phyloP scores from a whole-genome alignment of 2,113 vertebrate genomes.

The Corythoichthys haematopterus region DNA sequence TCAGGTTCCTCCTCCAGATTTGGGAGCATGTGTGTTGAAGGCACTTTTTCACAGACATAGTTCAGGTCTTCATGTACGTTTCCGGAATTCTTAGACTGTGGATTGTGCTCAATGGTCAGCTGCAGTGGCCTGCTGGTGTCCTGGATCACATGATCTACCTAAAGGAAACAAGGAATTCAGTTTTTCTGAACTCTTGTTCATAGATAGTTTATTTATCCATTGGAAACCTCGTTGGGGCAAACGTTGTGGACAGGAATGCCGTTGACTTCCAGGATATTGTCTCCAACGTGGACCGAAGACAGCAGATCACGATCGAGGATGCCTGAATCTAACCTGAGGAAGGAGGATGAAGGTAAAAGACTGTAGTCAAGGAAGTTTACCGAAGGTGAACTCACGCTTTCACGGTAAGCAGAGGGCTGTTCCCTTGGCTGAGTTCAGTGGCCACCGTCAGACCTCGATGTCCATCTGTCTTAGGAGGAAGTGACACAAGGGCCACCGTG shows the following conservation, averaged over 20 bases:
- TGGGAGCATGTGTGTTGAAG: constrained; percentile 38
- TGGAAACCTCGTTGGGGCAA: constrained; percentile 79
- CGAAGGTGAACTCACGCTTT: constrained; percentile 76
- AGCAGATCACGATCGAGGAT: constrained; percentile 82
- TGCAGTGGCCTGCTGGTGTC: constrained; percentile 86
- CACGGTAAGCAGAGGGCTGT: constrained; percentile 77
- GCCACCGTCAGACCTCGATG: constrained; percentile 78
- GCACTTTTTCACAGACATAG: constrained; percentile 29
- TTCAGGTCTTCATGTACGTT: constrained; percentile 12
- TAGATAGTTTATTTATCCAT: neutral
- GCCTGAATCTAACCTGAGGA: constrained; percentile 74
- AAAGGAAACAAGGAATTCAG: neutral
- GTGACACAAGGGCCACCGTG: constrained; percentile 88
- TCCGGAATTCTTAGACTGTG: constrained; percentile 57
- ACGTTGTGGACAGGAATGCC: constrained; percentile 84
- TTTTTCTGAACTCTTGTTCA: neutral
- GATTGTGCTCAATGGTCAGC: constrained; percentile 89
- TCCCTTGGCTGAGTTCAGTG: constrained; percentile 76
- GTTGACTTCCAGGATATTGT: constrained; percentile 89
- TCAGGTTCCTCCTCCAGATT: constrained; percentile 59
- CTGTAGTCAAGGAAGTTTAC: fast-evolving
- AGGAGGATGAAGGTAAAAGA: neutral
- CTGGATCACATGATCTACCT: constrained; percentile 87
- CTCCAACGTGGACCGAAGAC: constrained; percentile 84
- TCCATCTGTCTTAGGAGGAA: constrained; percentile 78